Evolutionary conservation across 2,113 vertebrate species (phyloP), one percentile per base, ranked within the genome.

Genomic region (Neotoma lepida): DNA sequence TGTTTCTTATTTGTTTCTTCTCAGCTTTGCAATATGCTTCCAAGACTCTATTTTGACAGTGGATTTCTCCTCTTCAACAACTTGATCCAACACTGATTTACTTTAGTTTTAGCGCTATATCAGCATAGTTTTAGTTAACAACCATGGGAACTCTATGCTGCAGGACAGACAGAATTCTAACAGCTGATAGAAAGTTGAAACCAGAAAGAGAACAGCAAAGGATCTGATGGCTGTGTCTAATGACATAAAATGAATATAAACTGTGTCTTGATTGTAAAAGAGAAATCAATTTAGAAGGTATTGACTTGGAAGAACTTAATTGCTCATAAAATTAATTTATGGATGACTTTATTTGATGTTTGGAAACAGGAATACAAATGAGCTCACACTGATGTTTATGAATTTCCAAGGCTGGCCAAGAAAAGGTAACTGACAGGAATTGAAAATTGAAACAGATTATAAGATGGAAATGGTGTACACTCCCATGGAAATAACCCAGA

Each of bases 261-360:
- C 81, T 64, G 73, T 74, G 71, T 84, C 89, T 92, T 84, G 96
- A 96, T 91, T 95, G 66, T 95, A 95, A 96, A 96, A 96, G 86
- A 92, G 78, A 96, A 96, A 95, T 95, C 96, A 95, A 96, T 96
- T 96, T 94, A 91, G 86, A 93, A 96, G 96, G 93, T 91, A 96
- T 94, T 96, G 95, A 94, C 93, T 96, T 96, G 93, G 86, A 97
- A 93, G 89, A 96, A 87, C 91, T 90, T 97, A 97, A 96, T 95
- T 97, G 96, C 88, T 95, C 95, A 94, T 97, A 94, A 96, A 97
- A 95, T 96, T 97, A 96, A 96, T 96, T 97, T 97, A 94, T 96
- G 88, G 94, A 89, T 96, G 86, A 63, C 66, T 94, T 93, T 96
- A 96, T 95, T 94, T 94, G 94, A 94, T 95, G 95, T 94, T 92